phyloP scores from a whole-genome alignment of 2,797 vertebrate genomes.

The Karalla daura region DNA sequence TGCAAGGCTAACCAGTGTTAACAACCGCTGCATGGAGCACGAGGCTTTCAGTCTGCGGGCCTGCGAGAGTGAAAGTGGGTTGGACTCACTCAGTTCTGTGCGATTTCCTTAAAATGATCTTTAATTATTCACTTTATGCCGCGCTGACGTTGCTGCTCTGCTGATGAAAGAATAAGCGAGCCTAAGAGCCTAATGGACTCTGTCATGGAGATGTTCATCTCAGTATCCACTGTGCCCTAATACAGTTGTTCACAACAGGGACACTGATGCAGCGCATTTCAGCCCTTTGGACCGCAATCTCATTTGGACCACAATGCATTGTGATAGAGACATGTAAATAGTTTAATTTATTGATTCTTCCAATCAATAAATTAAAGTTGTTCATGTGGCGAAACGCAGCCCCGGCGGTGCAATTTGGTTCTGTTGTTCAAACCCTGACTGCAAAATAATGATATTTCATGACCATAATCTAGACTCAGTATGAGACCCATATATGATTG shows the following conservation, averaged over 20 bases:
- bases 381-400: conserved; percentile 17
- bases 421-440: conserved; percentile 22
- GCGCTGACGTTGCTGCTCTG: conserved; percentile 7
- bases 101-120: conserved; percentile 14
- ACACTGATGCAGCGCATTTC: conserved; percentile 1
- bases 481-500: conserved; percentile 41
- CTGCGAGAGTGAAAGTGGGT: conserved; percentile 19
- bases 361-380: too few species aligned
- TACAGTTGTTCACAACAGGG: conserved; percentile 9
- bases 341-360: conserved; percentile 47
- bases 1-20: conserved; percentile 53
- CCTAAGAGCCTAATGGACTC: conserved; percentile 5
- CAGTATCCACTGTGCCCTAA: background rate
- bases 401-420: conserved; percentile 32
- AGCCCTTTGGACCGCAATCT: conserved; percentile 1
- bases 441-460: conserved; percentile 50
- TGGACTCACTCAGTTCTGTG: conserved; percentile 5
- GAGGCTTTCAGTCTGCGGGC: background rate
- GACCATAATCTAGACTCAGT: conserved; percentile 39
- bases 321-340: conserved; percentile 45
- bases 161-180: conserved; percentile 36
- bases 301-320: conserved; percentile 22
- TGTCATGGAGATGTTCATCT: conserved; percentile 22
- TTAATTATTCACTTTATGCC: conserved; percentile 37
- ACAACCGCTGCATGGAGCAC: conserved; percentile 17